phyloP scores from a whole-genome alignment of 2,888 invertebrate species.

The Limnephilus auricula region DNA sequence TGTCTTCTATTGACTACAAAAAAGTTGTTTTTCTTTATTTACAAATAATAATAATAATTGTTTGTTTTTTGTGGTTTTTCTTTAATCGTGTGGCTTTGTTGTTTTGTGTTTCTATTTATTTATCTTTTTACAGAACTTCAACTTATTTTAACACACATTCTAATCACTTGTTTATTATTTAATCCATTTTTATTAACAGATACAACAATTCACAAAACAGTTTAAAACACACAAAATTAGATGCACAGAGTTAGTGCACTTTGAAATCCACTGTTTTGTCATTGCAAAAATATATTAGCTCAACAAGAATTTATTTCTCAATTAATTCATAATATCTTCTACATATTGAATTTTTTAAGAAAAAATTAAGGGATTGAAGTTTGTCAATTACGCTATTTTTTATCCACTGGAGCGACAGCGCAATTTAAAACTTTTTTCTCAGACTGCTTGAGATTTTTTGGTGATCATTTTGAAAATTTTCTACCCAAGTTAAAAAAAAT shows the following conservation, averaged over 20 bases:
- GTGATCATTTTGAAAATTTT: too few relatives aligned
- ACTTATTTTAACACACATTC: background rate
- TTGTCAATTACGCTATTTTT: background rate
- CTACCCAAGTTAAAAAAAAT: too few relatives aligned
- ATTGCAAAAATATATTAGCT: background rate
- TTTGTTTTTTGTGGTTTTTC: slow-evolving; percentile 24
- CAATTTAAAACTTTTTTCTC: too few relatives aligned
- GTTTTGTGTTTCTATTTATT: background rate
- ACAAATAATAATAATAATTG: background rate
- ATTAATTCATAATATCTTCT: background rate
- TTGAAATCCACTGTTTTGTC: background rate
- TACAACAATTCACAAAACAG: background rate
- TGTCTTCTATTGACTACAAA: background rate
- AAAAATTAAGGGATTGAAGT: background rate
- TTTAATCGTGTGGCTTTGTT: slow-evolving; percentile 38
- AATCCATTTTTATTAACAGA: background rate
- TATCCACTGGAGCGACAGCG: too few relatives aligned
- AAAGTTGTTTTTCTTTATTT: background rate
- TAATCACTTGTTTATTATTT: background rate
- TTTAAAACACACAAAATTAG: background rate
- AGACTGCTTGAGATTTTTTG: too few relatives aligned
- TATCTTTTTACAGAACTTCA: slow-evolving; percentile 15
- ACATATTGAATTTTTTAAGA: background rate
- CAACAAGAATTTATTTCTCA: background rate
- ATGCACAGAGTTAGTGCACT: background rate